phyloP scores from a whole-genome alignment of 92 coral and sea anemone genomes.

The Parazoanthus darwini region DNA sequence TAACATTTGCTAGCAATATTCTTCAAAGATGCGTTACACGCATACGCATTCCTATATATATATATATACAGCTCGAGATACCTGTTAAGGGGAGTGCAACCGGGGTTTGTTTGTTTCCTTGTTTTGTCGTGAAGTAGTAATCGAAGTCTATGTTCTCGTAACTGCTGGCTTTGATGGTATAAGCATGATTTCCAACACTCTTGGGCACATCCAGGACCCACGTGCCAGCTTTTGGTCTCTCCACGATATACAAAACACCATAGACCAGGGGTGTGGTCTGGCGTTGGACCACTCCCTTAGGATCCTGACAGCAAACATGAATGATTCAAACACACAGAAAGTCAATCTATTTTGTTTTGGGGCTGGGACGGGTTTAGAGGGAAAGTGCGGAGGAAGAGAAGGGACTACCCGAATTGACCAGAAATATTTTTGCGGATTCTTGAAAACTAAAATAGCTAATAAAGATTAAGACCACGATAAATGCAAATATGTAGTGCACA shows the following conservation, averaged over 20 bases:
- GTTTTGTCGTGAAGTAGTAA: conserved; percentile 19
- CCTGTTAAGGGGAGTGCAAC: conserved; percentile 3
- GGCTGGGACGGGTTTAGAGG: too few species aligned
- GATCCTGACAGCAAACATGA: background rate
- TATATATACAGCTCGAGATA: background rate
- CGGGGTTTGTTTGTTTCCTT: conserved; percentile 3
- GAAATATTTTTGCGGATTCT: too few species aligned
- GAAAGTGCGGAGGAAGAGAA: too few species aligned
- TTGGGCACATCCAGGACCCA: conserved; percentile 7
- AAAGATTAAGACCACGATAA: too few species aligned
- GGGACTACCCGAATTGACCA: too few species aligned
- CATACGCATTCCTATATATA: too few species aligned
- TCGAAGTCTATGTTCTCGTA: conserved; percentile 24
- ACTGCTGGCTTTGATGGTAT: conserved; percentile 29
- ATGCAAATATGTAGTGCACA: too few species aligned
- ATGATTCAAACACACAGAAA: background rate
- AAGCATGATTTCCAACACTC: conserved; percentile 1
- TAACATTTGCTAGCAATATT: too few species aligned
- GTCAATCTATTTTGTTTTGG: too few species aligned
- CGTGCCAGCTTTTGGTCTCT: background rate
- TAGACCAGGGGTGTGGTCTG: conserved; percentile 26
- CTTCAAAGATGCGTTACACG: too few species aligned
- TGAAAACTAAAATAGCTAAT: too few species aligned
- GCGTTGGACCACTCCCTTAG: background rate
- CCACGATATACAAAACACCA: conserved; percentile 26